Percentiles rank a stretch among this genome's conserved stretches.
Evolutionary conservation across 2,888 invertebrate species (phyloP).

Genomic region (Plutella xylostella): DNA sequence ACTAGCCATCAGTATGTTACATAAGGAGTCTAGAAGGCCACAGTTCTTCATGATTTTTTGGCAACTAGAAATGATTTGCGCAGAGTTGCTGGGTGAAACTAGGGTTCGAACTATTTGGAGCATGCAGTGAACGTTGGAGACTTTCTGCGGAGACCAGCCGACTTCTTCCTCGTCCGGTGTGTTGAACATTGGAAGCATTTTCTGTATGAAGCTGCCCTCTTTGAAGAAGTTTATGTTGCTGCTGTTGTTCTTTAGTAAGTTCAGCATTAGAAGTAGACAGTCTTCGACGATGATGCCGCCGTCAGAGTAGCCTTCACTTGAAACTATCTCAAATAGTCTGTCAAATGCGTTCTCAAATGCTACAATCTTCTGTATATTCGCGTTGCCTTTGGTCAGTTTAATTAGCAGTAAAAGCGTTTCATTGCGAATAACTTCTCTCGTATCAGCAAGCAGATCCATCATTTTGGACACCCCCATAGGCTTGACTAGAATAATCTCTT

Average conservation of each 20-base stretch:
- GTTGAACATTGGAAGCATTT: slow-evolving; percentile 88
- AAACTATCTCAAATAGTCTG: slow-evolving; percentile 91
- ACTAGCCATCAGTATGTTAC: slow-evolving; percentile 93
- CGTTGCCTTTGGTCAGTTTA: slow-evolving; percentile 92
- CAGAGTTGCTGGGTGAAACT: slow-evolving; percentile 94
- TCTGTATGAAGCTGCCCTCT: slow-evolving; percentile 96
- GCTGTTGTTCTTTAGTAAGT: slow-evolving; percentile 92
- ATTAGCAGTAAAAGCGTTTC: slow-evolving; percentile 92
- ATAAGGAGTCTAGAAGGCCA: slow-evolving; percentile 84
- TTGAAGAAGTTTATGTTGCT: slow-evolving; percentile 99
- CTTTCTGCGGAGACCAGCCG: slow-evolving; percentile 94
- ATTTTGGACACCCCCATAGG: slow-evolving; percentile 98
- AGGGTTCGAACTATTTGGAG: slow-evolving; percentile 90
- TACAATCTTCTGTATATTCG: slow-evolving; percentile 98
- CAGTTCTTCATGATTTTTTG: slow-evolving; percentile 91
- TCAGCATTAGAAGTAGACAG: slow-evolving; percentile 92
- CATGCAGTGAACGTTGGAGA: slow-evolving; percentile 93
- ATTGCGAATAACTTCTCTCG: slow-evolving; percentile 94
- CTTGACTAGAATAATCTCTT: slow-evolving; percentile 87
- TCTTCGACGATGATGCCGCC: slow-evolving; percentile 99
- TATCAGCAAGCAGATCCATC: slow-evolving; percentile 95
- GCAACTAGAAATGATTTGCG: slow-evolving; percentile 82
- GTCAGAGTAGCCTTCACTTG: slow-evolving; percentile 91
- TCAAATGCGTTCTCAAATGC: slow-evolving; percentile 99
- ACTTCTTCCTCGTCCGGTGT: slow-evolving; percentile 80